Percentiles rank a stretch among this genome's conserved stretches.
phyloP scores from a whole-genome alignment of 1,140 invertebrate genomes.

The Atta texana region DNA sequence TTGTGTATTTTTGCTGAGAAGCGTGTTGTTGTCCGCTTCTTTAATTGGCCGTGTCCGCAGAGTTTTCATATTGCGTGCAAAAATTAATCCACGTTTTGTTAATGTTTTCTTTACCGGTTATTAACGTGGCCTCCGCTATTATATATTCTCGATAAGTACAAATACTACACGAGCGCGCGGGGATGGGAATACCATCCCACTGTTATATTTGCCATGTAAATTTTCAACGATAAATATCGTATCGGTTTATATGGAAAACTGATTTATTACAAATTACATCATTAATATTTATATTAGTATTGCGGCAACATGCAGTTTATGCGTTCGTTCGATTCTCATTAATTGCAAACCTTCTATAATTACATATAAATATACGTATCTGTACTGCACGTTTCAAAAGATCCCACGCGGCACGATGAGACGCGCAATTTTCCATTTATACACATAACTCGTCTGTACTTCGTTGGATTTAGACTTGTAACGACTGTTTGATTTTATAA shows the following conservation, averaged over 20 bases:
- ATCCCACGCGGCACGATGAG: background rate
- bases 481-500: no score
- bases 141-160: conserved; percentile 41
- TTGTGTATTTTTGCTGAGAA: conserved; percentile 40
- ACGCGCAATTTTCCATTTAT: background rate
- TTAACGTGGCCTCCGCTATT: conserved; percentile 16
- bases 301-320: conserved; percentile 33
- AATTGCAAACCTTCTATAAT: conserved; percentile 46
- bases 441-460: no score
- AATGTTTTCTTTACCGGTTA: conserved; percentile 43
- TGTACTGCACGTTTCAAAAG: background rate
- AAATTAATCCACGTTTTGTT: conserved; percentile 52
- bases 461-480: no score
- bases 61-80: conserved; percentile 50
- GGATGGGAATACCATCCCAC: background rate
- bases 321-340: conserved; percentile 37
- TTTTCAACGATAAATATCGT: conserved; percentile 49
- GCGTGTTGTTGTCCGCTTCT: background rate
- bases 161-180: background rate
- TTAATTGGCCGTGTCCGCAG: conserved; percentile 40
- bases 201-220: conserved; percentile 36
- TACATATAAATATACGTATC: conserved; percentile 27
- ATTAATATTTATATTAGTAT: conserved; percentile 57
- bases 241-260: conserved; percentile 49
- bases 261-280: conserved; percentile 55